Base-by-base conservation (phyloP, 2,888 invertebrate species). In the Orthosia gothica region DNA sequence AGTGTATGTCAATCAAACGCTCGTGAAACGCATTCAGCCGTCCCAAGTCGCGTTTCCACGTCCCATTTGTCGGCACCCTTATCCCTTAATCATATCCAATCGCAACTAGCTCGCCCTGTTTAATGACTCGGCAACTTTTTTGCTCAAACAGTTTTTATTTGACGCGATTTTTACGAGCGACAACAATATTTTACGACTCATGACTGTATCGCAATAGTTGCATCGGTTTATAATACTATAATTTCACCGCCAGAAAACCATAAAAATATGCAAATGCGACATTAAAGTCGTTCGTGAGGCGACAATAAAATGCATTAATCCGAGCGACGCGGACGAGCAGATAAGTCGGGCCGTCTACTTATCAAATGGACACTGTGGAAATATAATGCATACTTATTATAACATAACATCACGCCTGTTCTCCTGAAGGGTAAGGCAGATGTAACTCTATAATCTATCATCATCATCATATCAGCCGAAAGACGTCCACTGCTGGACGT, bases 191-290 rank as follows among this genome's bases (percentile, higher is more conserved):
- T 96, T 93, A 96, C 94, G 95, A 95, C 90, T 90, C 90, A 89
- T 90, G 92, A 90, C 92, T 94, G 93, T 94, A 94, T 94, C 92
- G 94, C 93, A 92, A 92, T 90, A 94, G 93, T 93, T 92, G 93
- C 91, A 93, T 94, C 92, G 93, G 91, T 91, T 95, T 95, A 95
- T 94, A 95, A 95, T 95, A 94, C 95, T 96, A 96, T 96, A 96
- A 96, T 96, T 96, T 94, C 94, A 93, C 96, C 95, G 95, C 92
- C 94, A 92, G 94, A 94, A 94, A 94, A 92, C 94, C 89, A 94
- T 96, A 96, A 96, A 96, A 96, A 93, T 95, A 96, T 96, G 96
- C 94, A 95, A 96, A 96, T 96, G 93, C 89, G 90, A 89, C 91
- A 94, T 95, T 94, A 95, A 95, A 94, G 89, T 93, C 93, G 90